Evolutionary conservation across 2,888 invertebrate genomes (phyloP), one percentile per base, ranked within the genome.

Genomic region (Sphinx pinastri): DNA sequence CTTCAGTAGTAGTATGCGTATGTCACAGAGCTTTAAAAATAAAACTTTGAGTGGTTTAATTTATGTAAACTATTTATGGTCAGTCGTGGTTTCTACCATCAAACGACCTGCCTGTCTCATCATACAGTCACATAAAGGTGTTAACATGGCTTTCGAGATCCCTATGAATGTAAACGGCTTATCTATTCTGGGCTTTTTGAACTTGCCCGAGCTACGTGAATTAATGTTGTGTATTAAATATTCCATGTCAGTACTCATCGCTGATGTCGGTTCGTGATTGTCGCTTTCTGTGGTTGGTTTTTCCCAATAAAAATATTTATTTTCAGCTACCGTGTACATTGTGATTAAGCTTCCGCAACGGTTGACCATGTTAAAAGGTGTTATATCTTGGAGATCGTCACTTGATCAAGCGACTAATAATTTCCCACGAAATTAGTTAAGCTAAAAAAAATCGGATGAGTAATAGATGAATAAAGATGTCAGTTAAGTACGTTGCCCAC

Each of bases 231-330:
- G 19, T 2, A 49, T 63, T 63, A 63, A 63, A 49, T 49, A 63
- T 63, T 63, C 63, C 49, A 63, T 63, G 63, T 63, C 63, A 19
- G 63, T 63, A 49, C 49, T 13, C 54, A 54, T 54, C 12, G 13
- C 19, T 47, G 49, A 49, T 63, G 63, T 63, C 49, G 49, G 47
- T 63, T 25, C 13, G 16, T 49, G 49, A 63, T 47, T 63, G 63
- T 63, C 16, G 60, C 47, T 63, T 47, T 63, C 47, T 63, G 60
- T 47, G 63, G 63, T 63, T 49, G 63, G 63, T 47, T 63, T 63
- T 63, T 63, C 63, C 60, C 47, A 63, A 63, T 19, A 19, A 19
- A 25, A 8, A 63, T 49, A 38, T 63, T 47, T 55, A 11, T 16
- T 19, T 55, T 55, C 11, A 19, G 11, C 19, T 55, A 10, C 19